Base-by-base conservation (phyloP, 2,797 vertebrate species). In the Masticophis lateralis region DNA sequence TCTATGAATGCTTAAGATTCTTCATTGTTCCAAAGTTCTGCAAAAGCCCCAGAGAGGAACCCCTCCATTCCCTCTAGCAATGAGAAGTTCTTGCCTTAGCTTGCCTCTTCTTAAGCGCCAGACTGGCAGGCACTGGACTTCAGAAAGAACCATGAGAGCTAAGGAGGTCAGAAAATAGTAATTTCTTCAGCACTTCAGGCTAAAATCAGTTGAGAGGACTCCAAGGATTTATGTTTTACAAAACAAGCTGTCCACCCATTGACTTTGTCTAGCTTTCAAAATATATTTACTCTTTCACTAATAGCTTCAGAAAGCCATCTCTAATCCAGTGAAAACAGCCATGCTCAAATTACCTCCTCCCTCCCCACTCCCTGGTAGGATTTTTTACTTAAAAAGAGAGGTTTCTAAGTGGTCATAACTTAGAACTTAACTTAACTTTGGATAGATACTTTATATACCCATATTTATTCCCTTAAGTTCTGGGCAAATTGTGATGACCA, bases 321-420 rank as follows among this genome's bases (percentile, higher is more conserved):
- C 74, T 94, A 94, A 95, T 94, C 91, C 90, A 91, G 92, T 90
- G 90, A 94, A 96, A 94, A 69, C 92, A 96, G 57, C 83, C 91
- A 87, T 90, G 94, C 88, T 74, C 94, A 95, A 92, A 94, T 94
- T 94, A 93, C 79, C 87, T 2, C 0, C 32, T 53, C 43, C 55
- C 37, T 93, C 56, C 87, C 94, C 28, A 37, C 27, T 92, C 55
- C 88, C 94, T n/a, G 63, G 25, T 37, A 66, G 92, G 94, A 91
- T 92, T 92, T 94, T 94, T 92, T 79, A 93, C 28, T 1, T 90
- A 90, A 91, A 92, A 60, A 57, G 27, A 92, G 89, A 74, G 61
- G 61, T 8, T 56, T 74, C 51, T 43, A 69, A 47, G 14, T 69
- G 66, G n/a, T 25, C 0, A 4, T 57, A 91, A 86, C 63, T 47